Evolutionary conservation across 1,140 invertebrate species (phyloP), one percentile per base, ranked within the genome.

Genomic region (Armadillidium nasatum): DNA sequence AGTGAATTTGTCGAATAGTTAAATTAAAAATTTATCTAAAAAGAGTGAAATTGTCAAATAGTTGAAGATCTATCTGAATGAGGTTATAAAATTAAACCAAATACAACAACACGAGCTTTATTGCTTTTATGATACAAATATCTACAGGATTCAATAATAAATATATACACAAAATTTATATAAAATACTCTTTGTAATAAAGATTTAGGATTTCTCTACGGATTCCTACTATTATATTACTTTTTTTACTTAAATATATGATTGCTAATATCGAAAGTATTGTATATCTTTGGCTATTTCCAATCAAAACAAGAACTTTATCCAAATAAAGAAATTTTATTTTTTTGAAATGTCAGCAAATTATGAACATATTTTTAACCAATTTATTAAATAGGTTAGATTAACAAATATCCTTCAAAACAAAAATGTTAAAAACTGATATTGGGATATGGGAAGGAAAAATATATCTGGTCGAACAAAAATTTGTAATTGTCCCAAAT

Each of bases 101-200:
- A 33, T 33, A 1, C 19, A 60, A 60, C 50, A 60, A 60, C 50
- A 60, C 50, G 19, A 4, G 11, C 11, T 60, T 60, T 60, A 60
- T 60, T 60, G 50, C 50, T 60, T 60, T 60, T 60, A 60, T 60
- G 7, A 60, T 60, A 60, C 50, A 60, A 60, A 60, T 60, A 60
- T 60, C 50, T 60, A 60, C 50, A 60, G 19, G 50, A 60, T 60
- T 33, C 3, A 60, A 60, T 60, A 60, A 60, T 60, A 60, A 60
- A 60, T 60, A 60, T 60, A 15, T 60, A 60, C 50, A 60, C 50
- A 60, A 60, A 33, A 60, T 60, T 60, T 60, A 60, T 60, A 60
- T 60, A 60, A 60, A 60, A 60, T 60, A 60, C 50, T 60, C 50
- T 60, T 60, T 60, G 33, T 33, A 33, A 33, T 33, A 33, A 15